These are phyloP conservation scores for Narcine bancroftii DNA, from an alignment of 2,113 vertebrate genomes.

Conservation along the genomic window DNA sequence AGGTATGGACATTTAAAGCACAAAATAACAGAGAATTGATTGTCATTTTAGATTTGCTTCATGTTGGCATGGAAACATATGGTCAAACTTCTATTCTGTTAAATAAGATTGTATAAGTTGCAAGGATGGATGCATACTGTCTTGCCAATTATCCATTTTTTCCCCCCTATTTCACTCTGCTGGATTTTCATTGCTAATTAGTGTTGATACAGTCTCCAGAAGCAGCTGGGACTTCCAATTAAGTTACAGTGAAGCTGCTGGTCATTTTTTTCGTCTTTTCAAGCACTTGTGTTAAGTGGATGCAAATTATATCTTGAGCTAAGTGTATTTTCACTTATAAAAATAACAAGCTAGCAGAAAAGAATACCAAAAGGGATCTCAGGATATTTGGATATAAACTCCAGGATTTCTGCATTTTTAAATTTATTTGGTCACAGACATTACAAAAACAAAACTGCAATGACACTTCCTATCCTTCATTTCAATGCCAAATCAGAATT, in stretches of 20 bases:
- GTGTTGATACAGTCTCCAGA: background rate
- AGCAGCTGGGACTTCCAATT: background rate
- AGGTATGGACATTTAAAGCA: background rate
- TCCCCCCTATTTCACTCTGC: background rate
- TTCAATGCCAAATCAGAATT: too few relatives aligned
- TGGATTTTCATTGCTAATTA: background rate
- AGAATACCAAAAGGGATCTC: background rate
- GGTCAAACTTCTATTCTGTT: background rate
- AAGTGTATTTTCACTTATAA: background rate
- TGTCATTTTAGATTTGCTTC: background rate
- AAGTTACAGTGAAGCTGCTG: background rate
- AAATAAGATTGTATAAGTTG: background rate
- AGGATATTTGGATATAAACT: background rate
- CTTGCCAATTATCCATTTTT: background rate
- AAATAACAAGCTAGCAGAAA: background rate
- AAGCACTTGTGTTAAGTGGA: too few relatives aligned
- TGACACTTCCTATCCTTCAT: too few relatives aligned
- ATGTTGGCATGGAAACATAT: too few relatives aligned
- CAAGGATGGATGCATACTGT: background rate
- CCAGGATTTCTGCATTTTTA: too few relatives aligned
- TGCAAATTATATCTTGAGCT: too few relatives aligned
- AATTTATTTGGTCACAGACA: too few relatives aligned
- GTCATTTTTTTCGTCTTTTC: background rate
- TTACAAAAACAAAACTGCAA: too few relatives aligned
- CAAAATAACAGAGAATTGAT: background rate